Evolutionary conservation across 2,113 vertebrate genomes (phyloP), one percentile per base, ranked within the genome.

Genomic region (Antennarius striatus): DNA sequence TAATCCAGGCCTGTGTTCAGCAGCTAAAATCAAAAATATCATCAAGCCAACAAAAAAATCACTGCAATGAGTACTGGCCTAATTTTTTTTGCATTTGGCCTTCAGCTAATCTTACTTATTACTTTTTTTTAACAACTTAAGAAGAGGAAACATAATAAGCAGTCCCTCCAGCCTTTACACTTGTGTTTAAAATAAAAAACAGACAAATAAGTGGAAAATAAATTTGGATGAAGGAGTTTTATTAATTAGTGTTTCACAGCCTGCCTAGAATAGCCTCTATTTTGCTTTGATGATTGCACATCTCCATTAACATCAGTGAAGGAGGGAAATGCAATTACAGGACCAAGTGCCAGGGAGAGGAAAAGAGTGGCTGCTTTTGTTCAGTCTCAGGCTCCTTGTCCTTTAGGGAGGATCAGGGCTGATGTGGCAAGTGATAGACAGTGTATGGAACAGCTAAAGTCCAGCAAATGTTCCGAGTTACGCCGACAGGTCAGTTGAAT

Each of bases 241-340:
- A 75, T 85, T 88, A 89, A 90, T 91, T 88, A 87, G 80, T 68
- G 79, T 75, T 61, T 53, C 75, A 79, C 77, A 80, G 76, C 17
- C 13, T 71, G 78, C 82, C 67, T 72, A 75, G 73, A 82, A 82
- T 74, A 66, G 77, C 71, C 70, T 82, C 67, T 84, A 56, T 82
- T 89, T 86, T 80, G 79, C 90, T 89, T 91, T 91, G 89, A 89
- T 89, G 86, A 87, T 89, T 87, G 76, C 70, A 77, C 76, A 84
- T 86, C 81, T 79, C 77, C 65, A 89, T 91, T 88, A 85, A 81
- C 82, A 84, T 86, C 75, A 83, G 45, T 84, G 77, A 85, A 79
- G 83, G 82, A 84, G 82, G 78, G 74, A 80, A 80, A 84, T 74
- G 77, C 83, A 89, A 90, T 91, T 86, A 88, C 74, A 80, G 42